Conservation (phyloP, 1,140 invertebrate genomes). For the Cyclina sinensis region DNA sequence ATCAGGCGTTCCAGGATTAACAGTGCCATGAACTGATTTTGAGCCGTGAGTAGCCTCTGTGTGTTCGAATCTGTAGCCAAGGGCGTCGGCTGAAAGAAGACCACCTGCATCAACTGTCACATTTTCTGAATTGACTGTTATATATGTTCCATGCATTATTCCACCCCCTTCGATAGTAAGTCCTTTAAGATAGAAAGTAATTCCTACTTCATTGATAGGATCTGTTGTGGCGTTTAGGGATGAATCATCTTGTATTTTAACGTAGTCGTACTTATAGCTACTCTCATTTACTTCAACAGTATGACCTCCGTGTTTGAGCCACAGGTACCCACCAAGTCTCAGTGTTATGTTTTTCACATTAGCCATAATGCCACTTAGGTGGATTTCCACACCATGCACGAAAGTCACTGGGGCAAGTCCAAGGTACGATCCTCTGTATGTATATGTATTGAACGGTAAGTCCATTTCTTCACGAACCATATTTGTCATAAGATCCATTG, state of each 20-base stretch:
- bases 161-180: slow-evolving; percentile 81
- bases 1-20: slow-evolving; percentile 75
- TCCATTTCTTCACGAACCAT: slow-evolving; percentile 77
- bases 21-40: slow-evolving; percentile 75
- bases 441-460: slow-evolving; percentile 78
- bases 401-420: slow-evolving; percentile 78
- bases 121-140: slow-evolving; percentile 78
- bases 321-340: slow-evolving; percentile 80
- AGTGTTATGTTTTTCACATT: slow-evolving; percentile 79
- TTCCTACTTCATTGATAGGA: slow-evolving; percentile 77
- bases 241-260: slow-evolving; percentile 78
- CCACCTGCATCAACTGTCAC: slow-evolving; percentile 80
- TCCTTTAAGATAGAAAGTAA: slow-evolving; percentile 71
- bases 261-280: slow-evolving; percentile 72
- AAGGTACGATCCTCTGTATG: slow-evolving; percentile 75
- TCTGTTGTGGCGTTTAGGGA: slow-evolving; percentile 78
- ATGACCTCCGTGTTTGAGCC: slow-evolving; percentile 79
- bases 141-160: slow-evolving; percentile 75
- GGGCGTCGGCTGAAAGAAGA: slow-evolving; percentile 73
- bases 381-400: slow-evolving; percentile 81
- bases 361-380: slow-evolving; percentile 77
- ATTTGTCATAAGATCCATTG: slow-evolving; percentile 72
- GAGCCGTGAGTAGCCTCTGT: slow-evolving; percentile 71
- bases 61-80: slow-evolving; percentile 76
- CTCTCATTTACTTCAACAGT: slow-evolving; percentile 69